Percentiles rank a stretch among this genome's conserved stretches.
phyloP scores from a whole-genome alignment of 2,888 invertebrate genomes.

The Lamellibrachia columna region DNA sequence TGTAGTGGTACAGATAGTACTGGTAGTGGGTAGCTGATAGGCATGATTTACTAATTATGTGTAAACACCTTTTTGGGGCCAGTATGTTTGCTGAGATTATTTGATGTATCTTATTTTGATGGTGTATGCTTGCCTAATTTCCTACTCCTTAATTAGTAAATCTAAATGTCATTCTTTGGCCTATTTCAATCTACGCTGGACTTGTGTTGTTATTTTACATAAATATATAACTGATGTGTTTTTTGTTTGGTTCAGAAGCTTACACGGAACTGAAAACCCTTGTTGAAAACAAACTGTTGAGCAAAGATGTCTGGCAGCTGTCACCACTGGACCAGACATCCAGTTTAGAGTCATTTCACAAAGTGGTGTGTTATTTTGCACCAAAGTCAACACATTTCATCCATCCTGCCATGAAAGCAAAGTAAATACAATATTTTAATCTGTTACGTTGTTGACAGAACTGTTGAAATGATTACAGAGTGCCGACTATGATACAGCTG shows the following conservation, averaged over 20 bases:
- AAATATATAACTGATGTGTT: not conserved
- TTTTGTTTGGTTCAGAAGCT: conserved; percentile 19
- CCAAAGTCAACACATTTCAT: conserved; percentile 24
- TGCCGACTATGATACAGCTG: not conserved
- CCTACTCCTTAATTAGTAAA: no score
- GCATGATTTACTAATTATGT: no score
- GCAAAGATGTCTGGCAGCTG: conserved; percentile 3
- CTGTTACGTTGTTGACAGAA: no score
- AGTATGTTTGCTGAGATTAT: no score
- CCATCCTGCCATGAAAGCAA: conserved; percentile 16
- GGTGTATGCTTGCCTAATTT: no score
- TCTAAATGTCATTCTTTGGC: no score
- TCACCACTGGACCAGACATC: conserved; percentile 21
- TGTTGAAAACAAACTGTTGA: not conserved
- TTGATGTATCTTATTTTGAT: no score
- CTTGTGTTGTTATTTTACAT: no score
- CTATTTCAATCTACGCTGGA: no score
- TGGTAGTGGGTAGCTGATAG: no score
- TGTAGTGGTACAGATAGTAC: no score
- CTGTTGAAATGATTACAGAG: not conserved
- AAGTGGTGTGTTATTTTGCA: conserved; percentile 25
- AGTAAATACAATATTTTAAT: not conserved
- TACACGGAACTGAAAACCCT: not conserved
- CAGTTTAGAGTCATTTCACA: conserved; percentile 22
- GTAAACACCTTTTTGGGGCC: no score